A percentile compares a stretch with the other conserved stretches of the same genome.
Conservation (phyloP, 30 jellyfish, hydroid and myxozoan species). For the Cassiopea xamachana region DNA sequence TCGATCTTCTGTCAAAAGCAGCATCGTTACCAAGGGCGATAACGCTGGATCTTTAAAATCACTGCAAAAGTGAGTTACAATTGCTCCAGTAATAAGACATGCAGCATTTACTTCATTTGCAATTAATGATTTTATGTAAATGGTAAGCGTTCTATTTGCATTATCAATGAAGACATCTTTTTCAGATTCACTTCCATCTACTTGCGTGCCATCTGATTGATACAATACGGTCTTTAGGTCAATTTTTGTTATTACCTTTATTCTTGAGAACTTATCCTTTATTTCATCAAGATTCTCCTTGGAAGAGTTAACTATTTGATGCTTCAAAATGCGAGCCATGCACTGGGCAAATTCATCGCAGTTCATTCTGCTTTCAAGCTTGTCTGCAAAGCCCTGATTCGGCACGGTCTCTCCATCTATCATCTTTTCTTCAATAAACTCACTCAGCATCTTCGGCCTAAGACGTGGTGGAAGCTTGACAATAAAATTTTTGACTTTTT, state of each 20-base stretch:
- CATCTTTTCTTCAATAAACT: constrained; percentile 50
- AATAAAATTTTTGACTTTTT: background rate
- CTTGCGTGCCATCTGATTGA: background rate
- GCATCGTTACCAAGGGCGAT: background rate
- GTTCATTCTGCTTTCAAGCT: constrained; percentile 39
- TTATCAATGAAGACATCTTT: constrained; percentile 4
- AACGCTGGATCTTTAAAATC: background rate
- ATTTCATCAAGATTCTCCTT: background rate
- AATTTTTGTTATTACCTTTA: background rate
- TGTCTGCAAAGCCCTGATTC: constrained; percentile 49
- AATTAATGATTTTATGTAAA: background rate
- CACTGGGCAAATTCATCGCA: constrained; percentile 40
- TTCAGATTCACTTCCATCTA: constrained; percentile 3
- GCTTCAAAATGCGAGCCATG: constrained; percentile 61
- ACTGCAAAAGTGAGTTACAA: background rate
- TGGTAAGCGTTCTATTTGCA: background rate
- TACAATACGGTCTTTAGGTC: background rate
- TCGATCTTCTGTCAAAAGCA: background rate
- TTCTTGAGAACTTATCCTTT: background rate
- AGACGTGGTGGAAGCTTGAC: constrained; percentile 21
- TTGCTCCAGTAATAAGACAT: background rate
- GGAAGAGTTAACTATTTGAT: background rate
- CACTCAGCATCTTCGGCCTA: constrained; percentile 66
- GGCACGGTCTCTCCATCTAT: constrained; percentile 30
- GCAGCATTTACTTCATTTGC: background rate